Conservation (phyloP, 2,113 vertebrate genomes). For the Speoplatyrhinus poulsoni region DNA sequence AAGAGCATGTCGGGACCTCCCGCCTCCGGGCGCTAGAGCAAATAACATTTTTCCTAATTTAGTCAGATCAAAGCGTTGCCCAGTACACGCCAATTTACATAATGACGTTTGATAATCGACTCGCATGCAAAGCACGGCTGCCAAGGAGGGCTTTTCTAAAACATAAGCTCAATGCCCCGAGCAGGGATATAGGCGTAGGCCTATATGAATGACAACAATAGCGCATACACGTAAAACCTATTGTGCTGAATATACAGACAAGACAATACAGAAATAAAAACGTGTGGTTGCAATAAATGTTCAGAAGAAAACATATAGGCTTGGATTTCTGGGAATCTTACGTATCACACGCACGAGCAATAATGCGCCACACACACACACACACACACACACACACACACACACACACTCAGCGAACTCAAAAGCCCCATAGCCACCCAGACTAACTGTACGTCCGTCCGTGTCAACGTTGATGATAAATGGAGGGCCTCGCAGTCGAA, state of each 20-base stretch:
- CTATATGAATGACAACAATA: constrained; percentile 64
- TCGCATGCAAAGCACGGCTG: constrained; percentile 38
- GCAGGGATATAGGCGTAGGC: constrained; percentile 31
- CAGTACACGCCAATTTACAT: constrained; percentile 77
- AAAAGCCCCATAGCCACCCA: constrained; percentile 23
- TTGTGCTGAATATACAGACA: constrained; percentile 51
- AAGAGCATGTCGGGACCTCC: constrained; percentile 54
- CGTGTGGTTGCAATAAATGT: background rate
- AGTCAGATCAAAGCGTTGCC: constrained; percentile 67
- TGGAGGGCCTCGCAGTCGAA: constrained; percentile 85
- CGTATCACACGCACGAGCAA: background rate
- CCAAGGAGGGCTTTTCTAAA: constrained; percentile 41
- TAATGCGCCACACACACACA: background rate
- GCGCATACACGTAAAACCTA: constrained; percentile 45
- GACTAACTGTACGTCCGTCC: constrained; percentile 58
- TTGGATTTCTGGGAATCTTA: background rate
- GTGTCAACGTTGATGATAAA: constrained; percentile 83
- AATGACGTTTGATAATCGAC: constrained; percentile 77
- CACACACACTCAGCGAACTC: constrained; percentile 12
- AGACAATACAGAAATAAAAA: background rate
- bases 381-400: constrained; percentile 4
- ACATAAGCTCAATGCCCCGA: constrained; percentile 47
- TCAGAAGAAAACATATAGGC: background rate
- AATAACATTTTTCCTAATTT: constrained; percentile 72
- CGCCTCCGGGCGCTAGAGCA: constrained; percentile 58